A percentile compares a stretch with the other conserved stretches of the same genome.
Conservation (phyloP, 2,113 vertebrate genomes). For the Macrotus californicus region DNA sequence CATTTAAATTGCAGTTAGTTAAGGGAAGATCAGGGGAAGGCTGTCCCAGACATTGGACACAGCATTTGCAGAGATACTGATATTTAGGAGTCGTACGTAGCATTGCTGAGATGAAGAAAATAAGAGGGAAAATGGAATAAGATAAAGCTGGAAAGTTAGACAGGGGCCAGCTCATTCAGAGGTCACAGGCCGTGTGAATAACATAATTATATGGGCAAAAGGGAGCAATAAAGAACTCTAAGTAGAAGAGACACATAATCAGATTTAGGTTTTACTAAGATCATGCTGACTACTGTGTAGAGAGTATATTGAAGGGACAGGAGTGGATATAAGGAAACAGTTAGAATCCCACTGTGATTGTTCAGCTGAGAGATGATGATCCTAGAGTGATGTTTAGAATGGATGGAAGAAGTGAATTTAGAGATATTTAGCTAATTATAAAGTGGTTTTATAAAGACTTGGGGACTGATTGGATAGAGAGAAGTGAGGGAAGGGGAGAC, state of each 20-base stretch:
- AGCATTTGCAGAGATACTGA: not conserved
- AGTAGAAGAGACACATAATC: not conserved
- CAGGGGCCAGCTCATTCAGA: not conserved
- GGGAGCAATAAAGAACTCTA: not conserved
- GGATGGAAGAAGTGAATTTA: not conserved
- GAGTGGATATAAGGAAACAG: not conserved
- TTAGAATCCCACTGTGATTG: not conserved
- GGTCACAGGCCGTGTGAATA: not conserved
- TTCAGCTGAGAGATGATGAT: not conserved
- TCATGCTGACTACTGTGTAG: not conserved
- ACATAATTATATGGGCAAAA: not conserved
- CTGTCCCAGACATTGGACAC: not conserved
- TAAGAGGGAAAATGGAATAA: not conserved
- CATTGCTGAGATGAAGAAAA: not conserved
- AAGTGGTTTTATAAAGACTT: not conserved
- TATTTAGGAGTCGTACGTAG: not conserved
- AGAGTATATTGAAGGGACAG: not conserved
- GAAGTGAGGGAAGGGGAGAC: not conserved
- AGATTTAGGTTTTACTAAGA: not conserved
- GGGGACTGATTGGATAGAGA: not conserved
- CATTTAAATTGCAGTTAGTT: not conserved
- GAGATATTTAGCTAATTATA: slow-evolving; percentile 8
- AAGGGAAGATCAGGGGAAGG: not conserved
- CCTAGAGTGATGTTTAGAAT: not conserved
- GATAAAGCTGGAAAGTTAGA: not conserved